Percentiles rank a stretch among this genome's conserved stretches.
Conservation (phyloP, 2,797 vertebrate genomes). For the Acrossocheilus fasciatus region DNA sequence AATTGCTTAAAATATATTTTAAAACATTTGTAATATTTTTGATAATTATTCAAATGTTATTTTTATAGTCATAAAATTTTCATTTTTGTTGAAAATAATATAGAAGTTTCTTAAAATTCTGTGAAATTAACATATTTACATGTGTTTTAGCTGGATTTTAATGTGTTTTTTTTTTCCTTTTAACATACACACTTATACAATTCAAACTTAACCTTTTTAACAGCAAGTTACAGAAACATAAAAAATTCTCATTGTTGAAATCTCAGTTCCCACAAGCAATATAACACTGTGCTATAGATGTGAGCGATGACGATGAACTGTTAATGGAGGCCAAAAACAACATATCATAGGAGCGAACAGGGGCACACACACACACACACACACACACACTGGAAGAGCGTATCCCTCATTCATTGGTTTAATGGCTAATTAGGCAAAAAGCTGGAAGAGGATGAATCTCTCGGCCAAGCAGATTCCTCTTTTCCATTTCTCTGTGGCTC, state of each 20-base stretch:
- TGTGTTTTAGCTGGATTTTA: neutral
- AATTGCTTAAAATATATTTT: neutral
- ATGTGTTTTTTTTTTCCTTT: neutral
- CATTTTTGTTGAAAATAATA: neutral
- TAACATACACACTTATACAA: neutral
- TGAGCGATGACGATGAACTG: constrained; percentile 38
- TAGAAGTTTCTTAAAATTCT: too few relatives aligned
- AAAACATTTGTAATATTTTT: neutral
- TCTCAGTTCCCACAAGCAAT: constrained; percentile 43
- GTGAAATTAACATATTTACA: neutral
- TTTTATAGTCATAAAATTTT: neutral
- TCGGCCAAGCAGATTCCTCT: constrained; percentile 29
- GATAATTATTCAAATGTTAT: neutral
- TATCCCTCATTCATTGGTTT: constrained; percentile 43
- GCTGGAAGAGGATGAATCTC: constrained; percentile 44
- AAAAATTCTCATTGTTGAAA: constrained; percentile 2
- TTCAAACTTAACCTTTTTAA: neutral
- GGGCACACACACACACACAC: constrained; percentile 33
- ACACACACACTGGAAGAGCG: constrained; percentile 9
- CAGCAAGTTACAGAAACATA: constrained; percentile 5
- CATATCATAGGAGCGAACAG: constrained; percentile 30
- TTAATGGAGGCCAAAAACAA: constrained; percentile 49
- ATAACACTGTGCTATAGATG: constrained; percentile 30
- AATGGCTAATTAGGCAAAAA: constrained; percentile 53
- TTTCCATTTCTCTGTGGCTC: constrained; percentile 45